Base-by-base conservation (phyloP, 2,888 invertebrate species). In the Chalcosyrphus nemorum region DNA sequence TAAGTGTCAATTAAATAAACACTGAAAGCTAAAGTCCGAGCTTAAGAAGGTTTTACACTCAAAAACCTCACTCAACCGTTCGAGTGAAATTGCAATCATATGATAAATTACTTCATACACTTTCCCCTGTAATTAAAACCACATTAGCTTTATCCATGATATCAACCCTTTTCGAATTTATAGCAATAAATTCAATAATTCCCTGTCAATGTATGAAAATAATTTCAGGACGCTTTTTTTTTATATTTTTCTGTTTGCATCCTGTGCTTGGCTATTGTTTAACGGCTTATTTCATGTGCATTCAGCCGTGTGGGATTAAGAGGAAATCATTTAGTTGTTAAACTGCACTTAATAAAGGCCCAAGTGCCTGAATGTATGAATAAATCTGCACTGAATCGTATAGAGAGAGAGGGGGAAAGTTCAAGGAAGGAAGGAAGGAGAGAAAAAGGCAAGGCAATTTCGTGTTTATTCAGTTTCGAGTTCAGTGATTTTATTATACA, bases 281-380 rank as follows among this genome's bases (percentile, higher is more conserved):
- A 52, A 70, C n/a, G 80, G 54, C 63, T 68, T 78, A 74, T 80
- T 75, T 80, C 57, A 45, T 75, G 80, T 65, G 74, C 78, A 74
- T 45, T 70, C 52, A 75, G 13, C 59, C 84, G 6, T 75, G 59
- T 57, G 17, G 65, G 61, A 80, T 84, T 84, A 80, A 84, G 84
- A 80, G 84, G 80, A 84, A 84, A 80, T 84, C 78, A 84, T 84
- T 84, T 80, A 84, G 84, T 84, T 84, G 84, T 84, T 84, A 80
- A 84, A 80, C 80, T 84, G 78, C 80, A 84, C 82, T 84, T 84
- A 74, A 78, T 78, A 84, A 74, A 70, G 68, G 74, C 80, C 80
- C 70, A 63, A 84, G 84, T 78, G 70, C 56, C 54, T 65, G 80
- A 74, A 75, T 80, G 70, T 75, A 80, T 80, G 80, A 80, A 80